Evolutionary conservation across 1,140 invertebrate species (phyloP).

Genomic region (Asobara japonica): DNA sequence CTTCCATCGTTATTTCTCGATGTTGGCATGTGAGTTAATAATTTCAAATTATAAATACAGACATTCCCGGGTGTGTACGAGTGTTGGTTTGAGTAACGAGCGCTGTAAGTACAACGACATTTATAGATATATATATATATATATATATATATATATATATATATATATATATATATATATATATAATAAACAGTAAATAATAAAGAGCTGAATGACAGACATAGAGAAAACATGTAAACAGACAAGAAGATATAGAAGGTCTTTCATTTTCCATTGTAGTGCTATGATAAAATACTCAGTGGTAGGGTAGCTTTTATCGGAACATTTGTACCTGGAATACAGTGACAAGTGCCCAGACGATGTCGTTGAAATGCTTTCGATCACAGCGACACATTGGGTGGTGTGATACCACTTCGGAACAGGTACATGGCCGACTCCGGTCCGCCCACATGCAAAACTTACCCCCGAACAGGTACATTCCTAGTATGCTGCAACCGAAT

Average conservation of each 20-base stretch:
- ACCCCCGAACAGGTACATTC: constrained; percentile 98
- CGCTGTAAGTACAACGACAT: constrained; percentile 28
- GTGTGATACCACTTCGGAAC: constrained; percentile 86
- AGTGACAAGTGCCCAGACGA: constrained; percentile 95
- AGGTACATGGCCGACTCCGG: constrained; percentile 89
- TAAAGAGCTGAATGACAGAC: background rate
- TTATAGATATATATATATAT: background rate
- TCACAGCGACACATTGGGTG: constrained; percentile 92
- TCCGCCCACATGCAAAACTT: constrained; percentile 97
- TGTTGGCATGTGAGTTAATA: constrained; percentile 21
- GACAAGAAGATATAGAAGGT: background rate
- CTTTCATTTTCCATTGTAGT: background rate
- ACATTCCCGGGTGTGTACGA: background rate
- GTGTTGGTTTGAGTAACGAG: constrained; percentile 7
- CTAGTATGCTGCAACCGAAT: constrained; percentile 87
- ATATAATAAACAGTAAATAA: background rate
- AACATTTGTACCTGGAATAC: constrained; percentile 89
- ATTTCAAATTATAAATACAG: constrained; percentile 9
- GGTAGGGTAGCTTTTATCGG: constrained; percentile 24
- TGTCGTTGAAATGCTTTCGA: constrained; percentile 97
- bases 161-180: background rate
- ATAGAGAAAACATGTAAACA: background rate
- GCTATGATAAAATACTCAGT: background rate
- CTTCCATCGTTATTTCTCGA: constrained; percentile 29
- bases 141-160: no score